phyloP scores from a whole-genome alignment of 2,888 invertebrate species.

The Lycocerus yunnanus region DNA sequence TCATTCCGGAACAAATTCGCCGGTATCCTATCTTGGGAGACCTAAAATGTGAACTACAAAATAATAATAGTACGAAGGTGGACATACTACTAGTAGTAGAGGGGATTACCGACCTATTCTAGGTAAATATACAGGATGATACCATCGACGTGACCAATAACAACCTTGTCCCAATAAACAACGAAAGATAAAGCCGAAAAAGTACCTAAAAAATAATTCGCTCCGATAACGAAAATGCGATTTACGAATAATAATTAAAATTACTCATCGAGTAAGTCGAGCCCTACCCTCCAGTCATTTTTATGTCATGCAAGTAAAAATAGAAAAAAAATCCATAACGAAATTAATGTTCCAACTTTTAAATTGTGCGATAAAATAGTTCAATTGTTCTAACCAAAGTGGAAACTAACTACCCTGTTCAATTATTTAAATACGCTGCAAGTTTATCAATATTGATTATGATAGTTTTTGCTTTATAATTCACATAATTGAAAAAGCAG shows the following conservation, averaged over 20 bases:
- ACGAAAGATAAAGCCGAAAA: neutral
- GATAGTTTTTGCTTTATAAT: neutral
- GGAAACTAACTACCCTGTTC: neutral
- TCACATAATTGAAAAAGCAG: neutral
- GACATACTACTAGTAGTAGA: conserved; percentile 26
- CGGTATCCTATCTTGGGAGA: conserved; percentile 13
- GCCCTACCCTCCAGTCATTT: neutral
- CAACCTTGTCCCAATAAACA: neutral
- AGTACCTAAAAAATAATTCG: neutral
- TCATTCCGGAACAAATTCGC: neutral
- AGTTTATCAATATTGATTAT: neutral
- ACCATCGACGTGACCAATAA: neutral
- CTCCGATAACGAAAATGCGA: neutral
- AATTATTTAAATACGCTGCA: neutral
- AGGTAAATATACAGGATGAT: conserved; percentile 3
- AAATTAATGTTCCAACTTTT: neutral
- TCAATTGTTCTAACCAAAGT: neutral
- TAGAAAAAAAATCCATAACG: neutral
- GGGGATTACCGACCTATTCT: conserved; percentile 29
- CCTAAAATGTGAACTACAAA: conserved; percentile 32
- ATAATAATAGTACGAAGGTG: conserved; percentile 33
- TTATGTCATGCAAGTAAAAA: neutral
- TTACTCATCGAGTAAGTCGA: neutral
- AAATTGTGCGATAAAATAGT: neutral
- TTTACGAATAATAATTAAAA: neutral